phyloP scores from a whole-genome alignment of 2,888 invertebrate species.

The Chelonus formosanus region DNA sequence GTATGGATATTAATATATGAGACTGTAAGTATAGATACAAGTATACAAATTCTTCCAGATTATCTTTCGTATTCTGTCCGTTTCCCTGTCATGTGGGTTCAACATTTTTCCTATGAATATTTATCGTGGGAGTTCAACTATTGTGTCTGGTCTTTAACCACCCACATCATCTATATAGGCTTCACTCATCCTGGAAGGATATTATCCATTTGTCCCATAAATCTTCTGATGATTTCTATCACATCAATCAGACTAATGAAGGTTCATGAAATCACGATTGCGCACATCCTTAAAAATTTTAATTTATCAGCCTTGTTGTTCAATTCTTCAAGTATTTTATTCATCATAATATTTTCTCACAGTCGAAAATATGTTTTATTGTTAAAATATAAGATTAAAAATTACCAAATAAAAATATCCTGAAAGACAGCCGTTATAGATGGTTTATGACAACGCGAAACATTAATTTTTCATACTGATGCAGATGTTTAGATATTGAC shows the following conservation, averaged over 20 bases:
- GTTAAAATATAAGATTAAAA: no score
- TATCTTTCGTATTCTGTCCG: constrained; percentile 31
- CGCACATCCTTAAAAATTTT: no score
- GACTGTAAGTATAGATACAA: not conserved
- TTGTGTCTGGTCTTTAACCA: constrained; percentile 48
- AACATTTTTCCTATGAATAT: constrained; percentile 38
- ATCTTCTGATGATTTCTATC: constrained; percentile 39
- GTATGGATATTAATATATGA: not conserved
- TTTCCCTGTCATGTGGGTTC: constrained; percentile 37
- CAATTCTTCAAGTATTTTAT: not conserved
- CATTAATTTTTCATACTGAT: no score
- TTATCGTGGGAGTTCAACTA: constrained; percentile 44
- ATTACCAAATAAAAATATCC: no score
- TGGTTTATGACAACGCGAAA: no score
- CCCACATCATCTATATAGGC: constrained; percentile 44
- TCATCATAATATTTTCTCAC: not conserved
- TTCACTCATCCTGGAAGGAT: constrained; percentile 37
- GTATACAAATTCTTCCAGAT: constrained; percentile 1
- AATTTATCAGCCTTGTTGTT: not conserved
- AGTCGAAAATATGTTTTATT: no score
- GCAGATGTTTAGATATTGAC: no score
- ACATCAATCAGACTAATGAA: constrained; percentile 11
- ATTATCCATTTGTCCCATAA: constrained; percentile 47
- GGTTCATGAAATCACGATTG: no score
- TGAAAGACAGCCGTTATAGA: no score